phyloP scores from a whole-genome alignment of 1,140 invertebrate genomes.

The Philotrypesis tridentata region DNA sequence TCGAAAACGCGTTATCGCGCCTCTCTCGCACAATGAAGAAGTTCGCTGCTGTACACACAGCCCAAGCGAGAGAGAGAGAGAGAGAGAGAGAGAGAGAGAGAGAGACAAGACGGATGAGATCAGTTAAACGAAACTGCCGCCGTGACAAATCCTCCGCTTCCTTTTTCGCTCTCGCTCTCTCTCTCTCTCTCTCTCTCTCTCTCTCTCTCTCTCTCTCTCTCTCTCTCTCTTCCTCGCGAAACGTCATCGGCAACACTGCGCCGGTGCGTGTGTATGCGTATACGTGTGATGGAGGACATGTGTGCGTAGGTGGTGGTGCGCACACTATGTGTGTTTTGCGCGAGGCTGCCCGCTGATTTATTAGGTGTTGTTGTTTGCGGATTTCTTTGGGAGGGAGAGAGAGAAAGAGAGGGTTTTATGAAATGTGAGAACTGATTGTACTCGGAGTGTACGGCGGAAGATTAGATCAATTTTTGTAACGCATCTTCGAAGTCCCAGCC shows the following conservation, averaged over 20 bases:
- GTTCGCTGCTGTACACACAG: not conserved
- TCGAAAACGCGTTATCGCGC: not conserved
- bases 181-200: constrained; percentile 64
- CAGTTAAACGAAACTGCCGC: constrained; percentile 73
- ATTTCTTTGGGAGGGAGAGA: not conserved
- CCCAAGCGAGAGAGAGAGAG: constrained; percentile 43
- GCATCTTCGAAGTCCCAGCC: no score
- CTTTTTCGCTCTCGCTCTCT: constrained; percentile 60
- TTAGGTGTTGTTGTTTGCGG: not conserved
- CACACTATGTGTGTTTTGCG: not conserved
- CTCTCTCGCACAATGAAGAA: constrained; percentile 3
- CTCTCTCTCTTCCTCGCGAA: constrained; percentile 36
- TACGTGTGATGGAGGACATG: not conserved
- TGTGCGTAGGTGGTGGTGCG: not conserved
- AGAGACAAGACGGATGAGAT: constrained; percentile 72
- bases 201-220: constrained; percentile 64
- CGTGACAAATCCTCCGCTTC: constrained; percentile 72
- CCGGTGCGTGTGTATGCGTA: not conserved
- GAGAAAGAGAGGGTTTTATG: no score
- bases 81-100: constrained; percentile 37
- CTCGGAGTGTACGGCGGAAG: no score
- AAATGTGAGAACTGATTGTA: not conserved
- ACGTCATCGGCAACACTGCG: not conserved
- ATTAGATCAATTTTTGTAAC: no score
- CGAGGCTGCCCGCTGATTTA: no score